Conservation (phyloP, 2,797 vertebrate genomes). For the Siniperca undulata region DNA sequence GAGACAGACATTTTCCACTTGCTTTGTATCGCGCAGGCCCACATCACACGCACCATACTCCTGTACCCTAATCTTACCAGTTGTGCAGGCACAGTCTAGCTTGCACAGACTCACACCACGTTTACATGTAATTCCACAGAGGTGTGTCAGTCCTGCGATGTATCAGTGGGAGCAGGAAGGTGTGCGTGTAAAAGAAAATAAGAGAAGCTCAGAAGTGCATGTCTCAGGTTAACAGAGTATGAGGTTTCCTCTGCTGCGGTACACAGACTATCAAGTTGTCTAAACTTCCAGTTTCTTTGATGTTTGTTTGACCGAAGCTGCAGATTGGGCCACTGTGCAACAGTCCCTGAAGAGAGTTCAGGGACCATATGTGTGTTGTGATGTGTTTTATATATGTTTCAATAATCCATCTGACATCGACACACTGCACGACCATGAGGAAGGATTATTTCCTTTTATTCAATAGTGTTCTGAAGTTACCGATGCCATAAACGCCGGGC, state of each 20-base stretch:
- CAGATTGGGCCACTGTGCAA: conserved; percentile 68
- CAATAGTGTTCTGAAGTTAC: conserved; percentile 65
- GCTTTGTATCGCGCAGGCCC: conserved; percentile 9
- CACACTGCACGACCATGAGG: conserved; percentile 40
- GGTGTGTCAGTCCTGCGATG: conserved; percentile 21
- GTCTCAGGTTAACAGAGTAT: conserved; percentile 48
- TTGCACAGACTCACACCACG: conserved; percentile 23
- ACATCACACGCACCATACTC: conserved; percentile 5
- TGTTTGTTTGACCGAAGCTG: conserved; percentile 65
- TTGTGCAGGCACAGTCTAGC: conserved; percentile 15
- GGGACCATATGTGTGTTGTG: conserved; percentile 70
- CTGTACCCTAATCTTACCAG: not conserved
- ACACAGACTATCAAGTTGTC: conserved; percentile 53
- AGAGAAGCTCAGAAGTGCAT: conserved; percentile 25
- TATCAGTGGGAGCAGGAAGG: conserved; percentile 31
- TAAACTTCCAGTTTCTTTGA: conserved; percentile 72
- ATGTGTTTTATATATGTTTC: conserved; percentile 68
- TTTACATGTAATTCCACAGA: conserved; percentile 26
- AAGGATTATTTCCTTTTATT: conserved; percentile 57
- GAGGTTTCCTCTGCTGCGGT: conserved; percentile 42
- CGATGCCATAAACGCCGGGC: conserved; percentile 55
- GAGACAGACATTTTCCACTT: conserved; percentile 32
- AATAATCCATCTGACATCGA: conserved; percentile 76
- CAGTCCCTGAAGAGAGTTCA: conserved; percentile 43
- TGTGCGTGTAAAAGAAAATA: conserved; percentile 46